Evolutionary conservation across 92 coral and sea anemone species (phyloP).

Genomic region (Pocillopora meandrina): DNA sequence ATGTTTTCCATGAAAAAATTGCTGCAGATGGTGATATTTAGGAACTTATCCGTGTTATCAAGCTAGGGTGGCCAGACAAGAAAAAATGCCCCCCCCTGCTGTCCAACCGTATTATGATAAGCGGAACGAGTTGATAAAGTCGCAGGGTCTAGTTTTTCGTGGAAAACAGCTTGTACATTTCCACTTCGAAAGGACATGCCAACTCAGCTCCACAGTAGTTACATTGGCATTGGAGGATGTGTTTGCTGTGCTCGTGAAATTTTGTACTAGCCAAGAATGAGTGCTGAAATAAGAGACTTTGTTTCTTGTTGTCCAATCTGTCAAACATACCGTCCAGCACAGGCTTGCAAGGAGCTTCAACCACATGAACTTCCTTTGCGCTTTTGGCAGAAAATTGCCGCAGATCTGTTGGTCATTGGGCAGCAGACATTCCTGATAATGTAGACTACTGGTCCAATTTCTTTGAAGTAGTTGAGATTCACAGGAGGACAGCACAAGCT

Average conservation of each 20-base stretch:
- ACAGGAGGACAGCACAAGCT: conserved; percentile 38
- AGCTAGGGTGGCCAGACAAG: conserved; percentile 43
- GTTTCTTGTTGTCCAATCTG: neutral
- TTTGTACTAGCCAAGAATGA: conserved; percentile 50
- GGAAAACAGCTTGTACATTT: conserved; percentile 32
- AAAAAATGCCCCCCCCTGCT: conserved; percentile 40
- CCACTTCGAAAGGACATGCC: conserved; percentile 42
- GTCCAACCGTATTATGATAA: conserved; percentile 33
- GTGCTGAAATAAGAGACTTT: conserved; percentile 49
- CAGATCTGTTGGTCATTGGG: conserved; percentile 52
- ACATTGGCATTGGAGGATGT: conserved; percentile 38
- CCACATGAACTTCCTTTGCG: conserved; percentile 52
- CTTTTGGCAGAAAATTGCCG: conserved; percentile 52
- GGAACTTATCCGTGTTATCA: conserved; percentile 43
- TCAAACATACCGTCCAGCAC: conserved; percentile 51
- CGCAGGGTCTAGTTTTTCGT: conserved; percentile 25
- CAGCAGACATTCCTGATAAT: conserved; percentile 53
- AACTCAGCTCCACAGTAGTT: conserved; percentile 44
- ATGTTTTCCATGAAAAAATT: conserved; percentile 26
- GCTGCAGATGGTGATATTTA: conserved; percentile 40
- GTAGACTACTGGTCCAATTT: conserved; percentile 54
- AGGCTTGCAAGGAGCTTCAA: conserved; percentile 52
- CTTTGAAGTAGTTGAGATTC: conserved; percentile 52
- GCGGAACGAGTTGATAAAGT: conserved; percentile 18
- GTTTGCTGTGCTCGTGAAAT: conserved; percentile 33